Percentiles rank a stretch among this genome's conserved stretches.
Conservation (phyloP, 2,888 invertebrate genomes). For the Ectemnius cavifrons region DNA sequence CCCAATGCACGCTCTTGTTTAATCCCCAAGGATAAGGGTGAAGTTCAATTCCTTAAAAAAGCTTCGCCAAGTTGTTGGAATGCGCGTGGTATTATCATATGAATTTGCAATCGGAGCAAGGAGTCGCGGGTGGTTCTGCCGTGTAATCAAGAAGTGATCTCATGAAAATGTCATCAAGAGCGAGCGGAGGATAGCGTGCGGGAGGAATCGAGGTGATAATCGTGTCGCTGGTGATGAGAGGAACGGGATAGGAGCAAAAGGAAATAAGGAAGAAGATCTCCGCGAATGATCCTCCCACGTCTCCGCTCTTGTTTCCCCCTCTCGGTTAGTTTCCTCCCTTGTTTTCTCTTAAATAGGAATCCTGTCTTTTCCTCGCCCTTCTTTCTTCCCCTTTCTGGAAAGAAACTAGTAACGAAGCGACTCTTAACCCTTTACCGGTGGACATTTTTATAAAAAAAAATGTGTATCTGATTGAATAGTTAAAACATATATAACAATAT, state of each 20-base stretch:
- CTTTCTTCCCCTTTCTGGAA: slow-evolving; percentile 13
- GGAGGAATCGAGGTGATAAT: slow-evolving; percentile 32
- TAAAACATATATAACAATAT: too few relatives aligned
- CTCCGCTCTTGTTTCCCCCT: too few relatives aligned
- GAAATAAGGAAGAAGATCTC: slow-evolving; percentile 16
- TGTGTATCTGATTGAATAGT: too few relatives aligned
- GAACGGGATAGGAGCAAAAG: background rate
- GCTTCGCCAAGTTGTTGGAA: slow-evolving; percentile 34
- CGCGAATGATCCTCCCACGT: slow-evolving; percentile 18
- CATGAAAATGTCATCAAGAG: slow-evolving; percentile 55
- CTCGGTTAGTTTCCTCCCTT: too few relatives aligned
- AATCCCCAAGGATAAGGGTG: background rate
- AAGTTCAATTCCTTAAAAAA: slow-evolving; percentile 40
- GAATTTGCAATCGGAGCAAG: slow-evolving; percentile 58
- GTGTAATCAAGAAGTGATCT: slow-evolving; percentile 56
- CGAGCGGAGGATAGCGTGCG: slow-evolving; percentile 10
- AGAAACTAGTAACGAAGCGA: slow-evolving; percentile 36
- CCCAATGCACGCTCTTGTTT: background rate
- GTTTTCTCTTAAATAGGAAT: too few relatives aligned
- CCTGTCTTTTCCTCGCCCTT: background rate
- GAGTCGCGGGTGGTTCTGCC: slow-evolving; percentile 13
- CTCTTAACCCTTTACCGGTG: slow-evolving; percentile 26
- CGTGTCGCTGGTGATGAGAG: slow-evolving; percentile 2
- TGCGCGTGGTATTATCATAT: slow-evolving; percentile 52
- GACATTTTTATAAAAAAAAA: too few relatives aligned